phyloP scores from a whole-genome alignment of 2,113 vertebrate genomes.

The rat (Rattus norvegicus) region GRCr8 NC_086024.1:37558001-37558500 shows the following conservation, averaged over 20 bases:
- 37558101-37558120: not conserved
- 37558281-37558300: not conserved
- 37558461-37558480: slow-evolving; percentile 81
- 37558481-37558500: slow-evolving; percentile 78
- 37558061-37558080: not conserved
- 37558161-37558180: not conserved
- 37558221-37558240: not conserved
- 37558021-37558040: not conserved
- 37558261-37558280: not conserved
- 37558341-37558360: not conserved
- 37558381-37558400: not conserved
- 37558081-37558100: not conserved
- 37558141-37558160: not conserved
- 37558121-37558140: not conserved
- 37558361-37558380: not conserved
- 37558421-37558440: slow-evolving; percentile 5
- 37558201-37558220: not conserved
- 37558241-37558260: not conserved
- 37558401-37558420: slow-evolving; percentile 47
- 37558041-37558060: slow-evolving; percentile 42
- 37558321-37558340: not conserved
- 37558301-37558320: not conserved
- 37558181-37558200: not conserved
- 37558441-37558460: slow-evolving; percentile 51
- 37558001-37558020: not conserved